These are phyloP conservation scores for Machimus rusticus DNA, from an alignment of 2,888 invertebrate genomes.

Conservation along the genomic window DNA sequence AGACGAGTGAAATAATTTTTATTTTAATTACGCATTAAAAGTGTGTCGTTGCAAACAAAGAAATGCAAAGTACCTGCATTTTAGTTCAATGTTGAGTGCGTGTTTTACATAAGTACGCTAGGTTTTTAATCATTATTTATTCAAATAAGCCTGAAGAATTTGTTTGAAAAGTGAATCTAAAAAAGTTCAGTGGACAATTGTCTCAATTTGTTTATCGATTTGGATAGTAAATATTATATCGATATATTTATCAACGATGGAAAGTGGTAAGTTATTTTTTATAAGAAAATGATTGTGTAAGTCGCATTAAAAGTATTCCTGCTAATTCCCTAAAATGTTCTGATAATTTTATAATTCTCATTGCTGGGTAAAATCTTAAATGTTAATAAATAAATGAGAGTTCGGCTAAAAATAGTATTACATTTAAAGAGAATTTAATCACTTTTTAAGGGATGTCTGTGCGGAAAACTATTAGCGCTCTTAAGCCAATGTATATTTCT, in stretches of 20 bases:
- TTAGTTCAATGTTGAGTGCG: background rate
- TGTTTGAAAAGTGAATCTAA: background rate
- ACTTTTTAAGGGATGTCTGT: background rate
- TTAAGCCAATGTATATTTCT: background rate
- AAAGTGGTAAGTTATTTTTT: background rate
- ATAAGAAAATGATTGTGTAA: background rate
- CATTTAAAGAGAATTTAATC: background rate
- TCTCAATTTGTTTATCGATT: background rate
- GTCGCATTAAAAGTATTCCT: too few species aligned
- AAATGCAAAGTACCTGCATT: background rate
- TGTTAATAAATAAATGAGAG: background rate
- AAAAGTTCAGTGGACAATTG: background rate
- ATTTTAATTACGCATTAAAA: background rate
- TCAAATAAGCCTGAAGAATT: background rate
- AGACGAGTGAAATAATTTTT: background rate
- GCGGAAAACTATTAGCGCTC: background rate
- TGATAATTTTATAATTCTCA: background rate
- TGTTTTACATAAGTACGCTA: background rate
- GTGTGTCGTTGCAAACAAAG: background rate
- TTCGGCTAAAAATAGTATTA: background rate
- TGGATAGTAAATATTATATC: background rate
- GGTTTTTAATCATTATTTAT: background rate
- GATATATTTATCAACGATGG: background rate
- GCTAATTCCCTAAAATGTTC: background rate
- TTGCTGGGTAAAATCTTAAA: background rate